Evolutionary conservation across 2,113 vertebrate genomes (phyloP).

Genomic region (Equus przewalskii): DNA sequence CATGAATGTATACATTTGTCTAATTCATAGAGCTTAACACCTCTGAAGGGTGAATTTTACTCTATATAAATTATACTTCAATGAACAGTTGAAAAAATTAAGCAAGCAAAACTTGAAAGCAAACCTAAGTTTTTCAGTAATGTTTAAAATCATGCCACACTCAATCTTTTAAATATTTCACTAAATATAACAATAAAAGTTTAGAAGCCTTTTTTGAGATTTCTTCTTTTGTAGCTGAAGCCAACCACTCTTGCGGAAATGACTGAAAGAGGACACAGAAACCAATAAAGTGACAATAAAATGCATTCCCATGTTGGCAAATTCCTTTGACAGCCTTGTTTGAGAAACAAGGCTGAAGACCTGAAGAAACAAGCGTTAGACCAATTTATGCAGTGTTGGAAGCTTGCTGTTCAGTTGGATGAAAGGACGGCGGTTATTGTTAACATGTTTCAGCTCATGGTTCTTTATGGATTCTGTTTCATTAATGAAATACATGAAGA

Average conservation of each 20-base stretch:
- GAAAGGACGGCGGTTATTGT: neutral
- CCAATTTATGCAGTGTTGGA: neutral
- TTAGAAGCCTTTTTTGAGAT: neutral
- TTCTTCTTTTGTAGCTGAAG: neutral
- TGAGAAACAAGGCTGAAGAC: neutral
- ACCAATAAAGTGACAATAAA: neutral
- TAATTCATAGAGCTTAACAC: neutral
- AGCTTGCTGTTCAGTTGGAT: neutral
- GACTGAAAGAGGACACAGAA: neutral
- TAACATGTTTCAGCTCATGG: neutral
- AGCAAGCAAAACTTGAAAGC: neutral
- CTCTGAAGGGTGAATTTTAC: slow-evolving; percentile 1
- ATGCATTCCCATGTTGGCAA: neutral
- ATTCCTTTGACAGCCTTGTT: neutral
- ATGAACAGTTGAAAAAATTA: neutral
- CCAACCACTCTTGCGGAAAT: neutral
- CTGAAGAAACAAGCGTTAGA: neutral
- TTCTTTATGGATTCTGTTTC: slow-evolving; percentile 23
- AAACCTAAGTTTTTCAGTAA: neutral
- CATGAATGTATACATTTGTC: neutral
- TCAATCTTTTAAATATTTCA: slow-evolving; percentile 46
- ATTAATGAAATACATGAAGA: neutral
- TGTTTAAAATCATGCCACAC: slow-evolving; percentile 17
- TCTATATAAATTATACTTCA: neutral
- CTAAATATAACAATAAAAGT: neutral